These are phyloP conservation scores for Anas bernieri DNA, from an alignment of 2,797 vertebrate species.

Conservation along the genomic window DNA sequence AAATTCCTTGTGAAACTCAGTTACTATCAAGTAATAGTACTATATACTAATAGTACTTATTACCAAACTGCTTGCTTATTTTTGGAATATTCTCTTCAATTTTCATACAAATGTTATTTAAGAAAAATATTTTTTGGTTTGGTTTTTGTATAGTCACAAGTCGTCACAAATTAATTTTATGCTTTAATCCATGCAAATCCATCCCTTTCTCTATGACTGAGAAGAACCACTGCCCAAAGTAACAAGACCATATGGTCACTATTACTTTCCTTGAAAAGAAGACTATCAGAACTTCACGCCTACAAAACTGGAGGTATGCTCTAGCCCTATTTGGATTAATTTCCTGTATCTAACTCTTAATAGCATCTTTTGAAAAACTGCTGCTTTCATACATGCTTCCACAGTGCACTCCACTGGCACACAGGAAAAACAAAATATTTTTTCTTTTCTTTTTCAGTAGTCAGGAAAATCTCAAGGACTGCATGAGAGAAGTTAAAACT, in stretches of 20 bases:
- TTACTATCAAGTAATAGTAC: too few species aligned
- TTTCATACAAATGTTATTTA: not conserved
- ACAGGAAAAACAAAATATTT: not conserved
- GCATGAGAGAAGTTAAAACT: not conserved
- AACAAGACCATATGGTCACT: accelerated
- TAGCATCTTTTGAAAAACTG: not conserved
- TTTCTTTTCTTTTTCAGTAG: not conserved
- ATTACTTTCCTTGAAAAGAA: not conserved
- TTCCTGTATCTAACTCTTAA: not conserved
- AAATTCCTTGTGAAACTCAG: not conserved
- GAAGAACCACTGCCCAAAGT: not conserved
- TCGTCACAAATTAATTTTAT: not conserved
- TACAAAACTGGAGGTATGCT: not conserved
- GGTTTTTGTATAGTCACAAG: not conserved
- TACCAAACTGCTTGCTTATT: not conserved
- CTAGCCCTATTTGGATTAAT: not conserved
- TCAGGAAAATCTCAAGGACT: not conserved
- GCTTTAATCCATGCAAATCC: not conserved
- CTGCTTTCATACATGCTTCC: slow-evolving; percentile 3
- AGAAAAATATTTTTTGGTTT: not conserved
- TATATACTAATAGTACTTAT: not conserved
- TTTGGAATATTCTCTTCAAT: not conserved
- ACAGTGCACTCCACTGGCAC: slow-evolving; percentile 54
- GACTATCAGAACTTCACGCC: not conserved
- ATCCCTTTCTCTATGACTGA: not conserved